These are phyloP conservation scores for Pempheris klunzingeri DNA, from an alignment of 2,797 vertebrate species.

Conservation along the genomic window DNA sequence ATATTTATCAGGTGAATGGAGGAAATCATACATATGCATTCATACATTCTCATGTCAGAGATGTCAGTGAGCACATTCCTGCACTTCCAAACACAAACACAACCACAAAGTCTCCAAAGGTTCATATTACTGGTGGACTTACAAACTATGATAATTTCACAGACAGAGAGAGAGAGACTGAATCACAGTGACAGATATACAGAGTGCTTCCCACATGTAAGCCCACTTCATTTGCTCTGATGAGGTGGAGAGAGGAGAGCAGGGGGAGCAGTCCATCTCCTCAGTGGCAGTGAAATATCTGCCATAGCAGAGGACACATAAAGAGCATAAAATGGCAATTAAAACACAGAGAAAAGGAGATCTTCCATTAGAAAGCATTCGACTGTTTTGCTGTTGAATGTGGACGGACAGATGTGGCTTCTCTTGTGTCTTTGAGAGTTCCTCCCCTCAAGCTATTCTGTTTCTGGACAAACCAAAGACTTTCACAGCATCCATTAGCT, in stretches of 20 bases:
- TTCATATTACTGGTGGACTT: conserved; percentile 36
- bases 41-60: conserved; percentile 23
- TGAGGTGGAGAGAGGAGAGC: background rate
- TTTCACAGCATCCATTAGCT: background rate
- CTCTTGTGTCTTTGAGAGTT: background rate
- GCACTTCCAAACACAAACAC: conserved; percentile 52
- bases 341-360: background rate
- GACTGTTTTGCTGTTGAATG: background rate
- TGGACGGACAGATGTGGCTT: background rate
- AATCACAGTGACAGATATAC: conserved; percentile 15
- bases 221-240: background rate
- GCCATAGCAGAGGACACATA: background rate
- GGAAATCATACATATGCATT: conserved; percentile 68
- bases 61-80: conserved; percentile 46
- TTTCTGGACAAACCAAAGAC: background rate
- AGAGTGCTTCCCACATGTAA: background rate
- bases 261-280: background rate
- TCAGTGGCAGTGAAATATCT: background rate
- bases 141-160: background rate
- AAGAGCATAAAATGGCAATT: background rate
- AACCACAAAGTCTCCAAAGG: conserved; percentile 36
- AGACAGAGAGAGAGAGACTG: conserved; percentile 1
- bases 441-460: background rate
- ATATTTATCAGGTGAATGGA: conserved; percentile 49
- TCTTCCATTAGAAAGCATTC: background rate